Conservation (phyloP, 2,797 vertebrate species). For the Picus viridis region DNA sequence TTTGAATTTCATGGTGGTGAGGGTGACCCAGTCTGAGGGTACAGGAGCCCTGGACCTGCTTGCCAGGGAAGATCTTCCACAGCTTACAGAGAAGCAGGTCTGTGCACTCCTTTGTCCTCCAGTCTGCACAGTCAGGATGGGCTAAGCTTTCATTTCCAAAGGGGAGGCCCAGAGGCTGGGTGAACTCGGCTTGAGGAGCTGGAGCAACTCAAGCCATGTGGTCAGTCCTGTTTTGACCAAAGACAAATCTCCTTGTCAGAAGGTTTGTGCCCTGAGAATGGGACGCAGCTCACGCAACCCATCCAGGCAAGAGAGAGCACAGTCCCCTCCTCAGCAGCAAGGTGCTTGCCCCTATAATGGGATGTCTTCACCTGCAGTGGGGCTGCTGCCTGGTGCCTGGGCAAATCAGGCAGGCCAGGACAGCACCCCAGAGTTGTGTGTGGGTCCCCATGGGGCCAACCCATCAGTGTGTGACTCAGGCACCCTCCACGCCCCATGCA, state of each 20-base stretch:
- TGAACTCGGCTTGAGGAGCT: slow-evolving; percentile 26
- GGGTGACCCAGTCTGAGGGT: neutral
- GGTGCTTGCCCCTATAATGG: rapidly evolving
- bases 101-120: neutral
- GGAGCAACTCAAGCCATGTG: neutral
- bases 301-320: neutral
- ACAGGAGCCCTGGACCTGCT: neutral
- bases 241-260: neutral
- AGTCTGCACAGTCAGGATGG: rapidly evolving
- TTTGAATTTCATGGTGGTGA: neutral
- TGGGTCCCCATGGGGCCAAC: rapidly evolving
- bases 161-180: slow-evolving; percentile 9
- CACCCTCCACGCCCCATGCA: neutral
- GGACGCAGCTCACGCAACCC: neutral
- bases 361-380: rapidly evolving
- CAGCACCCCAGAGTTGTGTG: rapidly evolving
- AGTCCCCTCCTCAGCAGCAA: neutral
- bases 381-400: rapidly evolving
- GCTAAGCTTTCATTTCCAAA: slow-evolving; percentile 22
- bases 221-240: neutral
- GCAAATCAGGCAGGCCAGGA: neutral
- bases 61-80: neutral
- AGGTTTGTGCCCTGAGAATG: neutral
- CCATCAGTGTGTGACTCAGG: neutral
- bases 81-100: neutral